Conservation (phyloP, 2,888 invertebrate species). For the Nysson spinosus region DNA sequence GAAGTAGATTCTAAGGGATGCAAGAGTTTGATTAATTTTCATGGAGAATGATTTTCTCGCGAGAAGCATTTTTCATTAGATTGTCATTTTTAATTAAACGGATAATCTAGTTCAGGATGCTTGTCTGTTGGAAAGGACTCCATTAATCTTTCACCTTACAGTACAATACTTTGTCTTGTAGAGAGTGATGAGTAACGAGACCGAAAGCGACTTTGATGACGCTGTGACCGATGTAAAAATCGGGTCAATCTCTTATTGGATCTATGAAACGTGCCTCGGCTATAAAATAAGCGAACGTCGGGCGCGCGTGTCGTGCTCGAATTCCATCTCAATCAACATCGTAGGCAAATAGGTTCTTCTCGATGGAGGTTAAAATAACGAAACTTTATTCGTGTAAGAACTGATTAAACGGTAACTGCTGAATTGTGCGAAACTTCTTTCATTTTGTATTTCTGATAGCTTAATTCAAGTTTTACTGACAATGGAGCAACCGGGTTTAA, state of each 20-base stretch:
- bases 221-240: slow-evolving; percentile 58
- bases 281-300: slow-evolving; percentile 54
- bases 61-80: too few relatives aligned
- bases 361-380: slow-evolving; percentile 39
- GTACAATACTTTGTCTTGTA: slow-evolving; percentile 11
- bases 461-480: not conserved
- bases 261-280: slow-evolving; percentile 65
- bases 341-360: slow-evolving; percentile 31
- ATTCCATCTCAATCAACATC: slow-evolving; percentile 43
- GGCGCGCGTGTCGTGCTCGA: slow-evolving; percentile 24
- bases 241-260: slow-evolving; percentile 70
- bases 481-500: too few relatives aligned
- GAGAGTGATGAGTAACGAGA: slow-evolving; percentile 13
- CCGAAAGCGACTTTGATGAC: slow-evolving; percentile 33
- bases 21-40: too few relatives aligned
- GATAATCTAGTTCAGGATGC: too few relatives aligned
- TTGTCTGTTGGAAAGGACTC: not conserved
- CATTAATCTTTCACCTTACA: slow-evolving; percentile 8
- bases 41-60: too few relatives aligned
- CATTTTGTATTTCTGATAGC: not conserved
- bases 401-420: slow-evolving; percentile 15
- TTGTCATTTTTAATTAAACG: not conserved
- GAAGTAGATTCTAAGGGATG: too few relatives aligned
- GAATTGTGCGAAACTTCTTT: slow-evolving; percentile 7
- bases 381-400: slow-evolving; percentile 26